phyloP scores from a whole-genome alignment of 2,113 vertebrate species.

The Myotis davidii region DNA sequence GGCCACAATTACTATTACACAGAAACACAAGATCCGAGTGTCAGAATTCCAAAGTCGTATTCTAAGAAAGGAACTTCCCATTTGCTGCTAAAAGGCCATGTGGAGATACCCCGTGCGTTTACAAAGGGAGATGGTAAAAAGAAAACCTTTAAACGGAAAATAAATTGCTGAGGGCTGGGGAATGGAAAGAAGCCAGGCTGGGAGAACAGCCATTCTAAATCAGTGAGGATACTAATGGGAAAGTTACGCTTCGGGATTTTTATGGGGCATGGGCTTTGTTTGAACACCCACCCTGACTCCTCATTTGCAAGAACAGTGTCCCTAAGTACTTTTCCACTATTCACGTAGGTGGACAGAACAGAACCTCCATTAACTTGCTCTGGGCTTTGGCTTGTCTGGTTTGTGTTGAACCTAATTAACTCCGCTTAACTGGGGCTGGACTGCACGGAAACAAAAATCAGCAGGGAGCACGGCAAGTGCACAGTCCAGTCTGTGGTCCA shows the following conservation, averaged over 20 bases:
- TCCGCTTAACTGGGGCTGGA: background rate
- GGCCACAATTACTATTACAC: background rate
- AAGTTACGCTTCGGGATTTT: constrained; percentile 62
- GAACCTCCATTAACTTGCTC: background rate
- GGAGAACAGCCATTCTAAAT: constrained; percentile 58
- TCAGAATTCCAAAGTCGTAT: background rate
- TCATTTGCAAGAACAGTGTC: constrained; percentile 67
- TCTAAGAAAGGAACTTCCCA: background rate
- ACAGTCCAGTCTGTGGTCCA: background rate
- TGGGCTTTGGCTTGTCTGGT: background rate
- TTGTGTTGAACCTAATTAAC: background rate
- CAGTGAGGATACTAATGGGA: constrained; percentile 58
- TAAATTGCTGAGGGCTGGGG: constrained; percentile 30
- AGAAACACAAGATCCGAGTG: background rate
- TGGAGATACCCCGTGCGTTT: background rate
- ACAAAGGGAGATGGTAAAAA: constrained; percentile 60
- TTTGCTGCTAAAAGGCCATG: background rate
- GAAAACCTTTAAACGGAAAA: constrained; percentile 61
- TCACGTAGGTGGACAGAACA: background rate
- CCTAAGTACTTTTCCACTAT: constrained; percentile 78
- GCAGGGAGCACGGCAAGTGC: too few species aligned
- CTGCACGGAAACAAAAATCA: background rate
- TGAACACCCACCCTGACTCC: constrained; percentile 11
- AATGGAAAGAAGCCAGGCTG: background rate
- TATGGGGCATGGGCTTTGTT: constrained; percentile 58